Percentiles rank a stretch among this genome's conserved stretches.
These are phyloP conservation scores for Prionailurus bengalensis DNA, from an alignment of 2,113 vertebrate species.

Conservation along the genomic window DNA sequence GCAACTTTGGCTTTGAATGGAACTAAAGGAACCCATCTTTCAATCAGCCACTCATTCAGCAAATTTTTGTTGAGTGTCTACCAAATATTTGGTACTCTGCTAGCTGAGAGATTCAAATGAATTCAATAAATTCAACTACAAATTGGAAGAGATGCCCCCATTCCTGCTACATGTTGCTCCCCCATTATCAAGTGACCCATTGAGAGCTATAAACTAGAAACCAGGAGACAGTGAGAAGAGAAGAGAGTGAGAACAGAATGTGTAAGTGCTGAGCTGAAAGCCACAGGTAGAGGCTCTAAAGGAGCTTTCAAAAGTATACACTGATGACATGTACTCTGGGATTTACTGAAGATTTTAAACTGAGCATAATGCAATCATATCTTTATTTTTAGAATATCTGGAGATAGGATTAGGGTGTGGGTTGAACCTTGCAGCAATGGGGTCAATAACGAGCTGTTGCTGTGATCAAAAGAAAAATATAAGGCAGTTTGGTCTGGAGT, in stretches of 20 bases:
- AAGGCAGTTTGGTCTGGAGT: background rate
- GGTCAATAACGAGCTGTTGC: background rate
- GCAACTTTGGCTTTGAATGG: background rate
- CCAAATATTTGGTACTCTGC: background rate
- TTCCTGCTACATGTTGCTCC: background rate
- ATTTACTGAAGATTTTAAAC: background rate
- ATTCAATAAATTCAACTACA: background rate
- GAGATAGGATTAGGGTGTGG: background rate
- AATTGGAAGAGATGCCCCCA: background rate
- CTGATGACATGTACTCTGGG: background rate
- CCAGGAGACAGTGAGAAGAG: background rate
- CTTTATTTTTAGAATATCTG: background rate
- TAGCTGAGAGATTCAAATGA: constrained; percentile 14
- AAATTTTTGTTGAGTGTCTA: background rate
- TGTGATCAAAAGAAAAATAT: background rate
- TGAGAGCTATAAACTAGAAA: background rate
- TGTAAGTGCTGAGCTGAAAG: background rate
- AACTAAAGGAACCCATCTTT: constrained; percentile 24
- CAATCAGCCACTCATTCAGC: background rate
- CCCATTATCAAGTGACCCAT: background rate
- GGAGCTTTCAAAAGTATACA: background rate
- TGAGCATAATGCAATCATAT: background rate
- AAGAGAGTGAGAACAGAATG: background rate
- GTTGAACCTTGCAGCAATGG: background rate
- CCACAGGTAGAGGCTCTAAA: background rate